Percentiles rank a stretch among this genome's conserved stretches.
These are phyloP conservation scores for Meda fulgida DNA, from an alignment of 2,797 vertebrate species.

Conservation along the genomic window DNA sequence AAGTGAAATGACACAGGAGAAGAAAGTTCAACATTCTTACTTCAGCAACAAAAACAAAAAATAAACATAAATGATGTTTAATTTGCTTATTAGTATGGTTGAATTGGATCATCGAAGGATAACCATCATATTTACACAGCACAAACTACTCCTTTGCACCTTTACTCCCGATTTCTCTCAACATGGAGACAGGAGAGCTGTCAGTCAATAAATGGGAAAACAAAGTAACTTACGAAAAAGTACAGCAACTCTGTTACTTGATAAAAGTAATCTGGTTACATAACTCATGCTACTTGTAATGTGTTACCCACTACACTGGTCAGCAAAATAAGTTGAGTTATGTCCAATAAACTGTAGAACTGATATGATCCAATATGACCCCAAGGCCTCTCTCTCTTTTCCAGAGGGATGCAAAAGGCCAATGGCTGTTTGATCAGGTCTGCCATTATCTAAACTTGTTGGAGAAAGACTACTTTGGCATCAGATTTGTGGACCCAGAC, in stretches of 20 bases:
- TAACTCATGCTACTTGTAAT: background rate
- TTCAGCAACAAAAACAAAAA: too few relatives aligned
- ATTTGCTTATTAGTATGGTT: too few relatives aligned
- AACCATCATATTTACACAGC: background rate
- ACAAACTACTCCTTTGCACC: too few relatives aligned
- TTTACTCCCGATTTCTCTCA: too few relatives aligned
- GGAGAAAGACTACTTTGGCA: conserved; percentile 98
- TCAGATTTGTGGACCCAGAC: conserved; percentile 94
- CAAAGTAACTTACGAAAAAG: background rate
- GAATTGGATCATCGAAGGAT: too few relatives aligned
- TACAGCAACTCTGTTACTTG: background rate
- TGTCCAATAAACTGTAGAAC: background rate
- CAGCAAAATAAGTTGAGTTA: background rate
- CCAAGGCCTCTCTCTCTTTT: conserved; percentile 52
- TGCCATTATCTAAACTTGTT: conserved; percentile 96
- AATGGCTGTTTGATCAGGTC: conserved; percentile 94
- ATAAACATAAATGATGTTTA: too few relatives aligned
- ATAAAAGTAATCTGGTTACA: background rate
- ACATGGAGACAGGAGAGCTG: too few relatives aligned
- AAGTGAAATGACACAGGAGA: too few relatives aligned
- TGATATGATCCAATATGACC: background rate
- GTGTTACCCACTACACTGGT: background rate
- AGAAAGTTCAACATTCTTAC: too few relatives aligned
- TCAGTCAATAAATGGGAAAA: background rate
- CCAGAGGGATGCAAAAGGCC: conserved; percentile 95